Evolutionary conservation across 2,113 vertebrate genomes (phyloP).

Genomic region (Oncorhynchus tshawytscha): DNA sequence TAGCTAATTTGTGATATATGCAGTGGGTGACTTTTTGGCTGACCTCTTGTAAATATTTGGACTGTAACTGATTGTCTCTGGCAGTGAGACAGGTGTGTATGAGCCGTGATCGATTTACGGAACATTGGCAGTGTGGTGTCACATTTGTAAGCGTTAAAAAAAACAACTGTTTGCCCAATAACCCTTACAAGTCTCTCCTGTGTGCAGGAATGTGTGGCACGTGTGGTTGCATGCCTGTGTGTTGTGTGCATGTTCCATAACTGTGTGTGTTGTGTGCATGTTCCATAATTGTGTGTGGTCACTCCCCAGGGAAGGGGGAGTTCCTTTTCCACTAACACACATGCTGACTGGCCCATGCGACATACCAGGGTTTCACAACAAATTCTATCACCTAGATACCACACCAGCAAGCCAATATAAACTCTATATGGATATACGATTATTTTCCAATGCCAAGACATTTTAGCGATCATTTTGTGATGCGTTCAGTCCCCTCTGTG

Average conservation of each 20-base stretch:
- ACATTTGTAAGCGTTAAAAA: conserved; percentile 33
- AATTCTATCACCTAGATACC: background rate
- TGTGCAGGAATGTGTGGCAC: conserved; percentile 8
- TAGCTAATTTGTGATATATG: background rate
- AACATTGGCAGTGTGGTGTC: conserved; percentile 15
- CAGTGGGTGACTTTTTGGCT: background rate
- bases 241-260: background rate
- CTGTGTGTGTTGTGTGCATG: background rate
- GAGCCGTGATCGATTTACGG: conserved; percentile 30
- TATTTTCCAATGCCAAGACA: background rate
- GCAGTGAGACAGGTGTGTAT: conserved; percentile 4
- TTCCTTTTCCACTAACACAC: background rate
- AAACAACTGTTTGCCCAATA: conserved; percentile 21
- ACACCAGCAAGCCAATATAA: background rate
- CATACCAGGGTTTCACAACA: conserved; percentile 14
- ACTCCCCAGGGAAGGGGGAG: background rate
- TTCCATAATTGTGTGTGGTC: background rate
- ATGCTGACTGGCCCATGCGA: conserved; percentile 5
- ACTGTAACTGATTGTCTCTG: background rate
- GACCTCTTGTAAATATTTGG: conserved; percentile 8
- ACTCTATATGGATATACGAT: background rate
- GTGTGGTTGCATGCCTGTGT: background rate
- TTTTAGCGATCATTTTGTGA: background rate
- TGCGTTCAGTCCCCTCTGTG: background rate
- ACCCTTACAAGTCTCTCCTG: background rate